Percentiles rank a stretch among this genome's conserved stretches.
Conservation (phyloP, 2,797 vertebrate species). For the Vireo griseus region DNA sequence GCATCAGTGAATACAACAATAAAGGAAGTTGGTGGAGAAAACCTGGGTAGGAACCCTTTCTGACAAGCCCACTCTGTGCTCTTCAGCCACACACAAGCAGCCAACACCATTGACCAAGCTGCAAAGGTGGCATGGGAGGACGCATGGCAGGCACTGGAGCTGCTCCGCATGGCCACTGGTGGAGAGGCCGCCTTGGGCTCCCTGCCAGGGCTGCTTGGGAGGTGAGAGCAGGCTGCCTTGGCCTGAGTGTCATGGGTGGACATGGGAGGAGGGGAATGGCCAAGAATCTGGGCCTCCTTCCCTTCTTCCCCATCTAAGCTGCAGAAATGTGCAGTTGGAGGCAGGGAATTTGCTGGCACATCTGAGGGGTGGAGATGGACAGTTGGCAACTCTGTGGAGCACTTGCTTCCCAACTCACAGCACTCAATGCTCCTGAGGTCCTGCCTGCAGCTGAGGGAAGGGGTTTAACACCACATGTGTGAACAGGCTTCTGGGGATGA, state of each 20-base stretch:
- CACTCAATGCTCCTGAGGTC: fast-evolving
- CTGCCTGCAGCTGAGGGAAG: not conserved
- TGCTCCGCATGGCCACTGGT: slow-evolving; percentile 55
- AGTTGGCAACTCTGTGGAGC: not conserved
- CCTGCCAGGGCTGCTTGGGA: slow-evolving; percentile 57
- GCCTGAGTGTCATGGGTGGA: fast-evolving
- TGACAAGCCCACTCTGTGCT: not conserved
- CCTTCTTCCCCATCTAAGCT: not conserved
- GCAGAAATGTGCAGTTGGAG: fast-evolving
- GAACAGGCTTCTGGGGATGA: not conserved
- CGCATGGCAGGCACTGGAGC: slow-evolving; percentile 67
- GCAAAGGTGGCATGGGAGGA: slow-evolving; percentile 65
- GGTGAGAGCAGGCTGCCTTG: slow-evolving; percentile 49
- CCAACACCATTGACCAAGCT: slow-evolving; percentile 65
- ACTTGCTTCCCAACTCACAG: not conserved
- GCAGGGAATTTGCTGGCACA: fast-evolving
- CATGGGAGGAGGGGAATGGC: not conserved
- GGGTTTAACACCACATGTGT: fast-evolving
- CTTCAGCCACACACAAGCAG: slow-evolving; percentile 78
- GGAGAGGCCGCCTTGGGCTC: not conserved
- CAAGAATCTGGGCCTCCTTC: fast-evolving
- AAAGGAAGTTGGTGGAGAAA: not conserved
- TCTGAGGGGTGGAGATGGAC: not conserved
- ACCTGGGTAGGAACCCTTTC: fast-evolving
- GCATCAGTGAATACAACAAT: fast-evolving